These are phyloP conservation scores for Spondyliosoma cantharus DNA, from an alignment of 2,797 vertebrate species.

Conservation along the genomic window DNA sequence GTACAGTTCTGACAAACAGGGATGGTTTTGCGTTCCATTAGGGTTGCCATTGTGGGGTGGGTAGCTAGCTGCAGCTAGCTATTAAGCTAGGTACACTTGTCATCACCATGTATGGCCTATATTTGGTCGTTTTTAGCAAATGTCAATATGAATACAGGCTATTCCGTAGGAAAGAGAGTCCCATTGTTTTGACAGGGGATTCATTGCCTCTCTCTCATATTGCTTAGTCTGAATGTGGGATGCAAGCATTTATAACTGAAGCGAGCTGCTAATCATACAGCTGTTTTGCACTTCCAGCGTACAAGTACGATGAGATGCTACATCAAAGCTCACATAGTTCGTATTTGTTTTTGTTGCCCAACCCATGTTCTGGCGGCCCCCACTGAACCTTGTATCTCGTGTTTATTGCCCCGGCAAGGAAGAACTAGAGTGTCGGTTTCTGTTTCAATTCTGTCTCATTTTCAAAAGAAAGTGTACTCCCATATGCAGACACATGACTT, in stretches of 20 bases:
- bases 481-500: slow-evolving; percentile 23
- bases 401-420: background rate
- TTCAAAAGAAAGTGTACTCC: slow-evolving; percentile 30
- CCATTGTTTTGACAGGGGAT: background rate
- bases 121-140: slow-evolving; percentile 31
- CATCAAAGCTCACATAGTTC: slow-evolving; percentile 35
- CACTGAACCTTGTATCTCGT: background rate
- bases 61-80: slow-evolving; percentile 76
- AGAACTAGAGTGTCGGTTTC: slow-evolving; percentile 33
- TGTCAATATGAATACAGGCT: background rate
- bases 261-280: slow-evolving; percentile 47
- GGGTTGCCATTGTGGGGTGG: slow-evolving; percentile 71
- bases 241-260: slow-evolving; percentile 18
- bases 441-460: slow-evolving; percentile 67
- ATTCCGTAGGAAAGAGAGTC: fast-evolving
- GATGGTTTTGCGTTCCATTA: slow-evolving; percentile 40
- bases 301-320: slow-evolving; percentile 57
- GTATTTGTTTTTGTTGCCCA: slow-evolving; percentile 27
- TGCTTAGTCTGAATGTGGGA: background rate
- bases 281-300: slow-evolving; percentile 51
- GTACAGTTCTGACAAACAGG: slow-evolving; percentile 29
- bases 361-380: background rate
- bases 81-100: slow-evolving; percentile 71
- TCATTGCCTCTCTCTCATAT: too few relatives aligned
- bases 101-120: slow-evolving; percentile 64